Base-by-base conservation (phyloP, 2,888 invertebrate genomes). In the Catocala nupta region DNA sequence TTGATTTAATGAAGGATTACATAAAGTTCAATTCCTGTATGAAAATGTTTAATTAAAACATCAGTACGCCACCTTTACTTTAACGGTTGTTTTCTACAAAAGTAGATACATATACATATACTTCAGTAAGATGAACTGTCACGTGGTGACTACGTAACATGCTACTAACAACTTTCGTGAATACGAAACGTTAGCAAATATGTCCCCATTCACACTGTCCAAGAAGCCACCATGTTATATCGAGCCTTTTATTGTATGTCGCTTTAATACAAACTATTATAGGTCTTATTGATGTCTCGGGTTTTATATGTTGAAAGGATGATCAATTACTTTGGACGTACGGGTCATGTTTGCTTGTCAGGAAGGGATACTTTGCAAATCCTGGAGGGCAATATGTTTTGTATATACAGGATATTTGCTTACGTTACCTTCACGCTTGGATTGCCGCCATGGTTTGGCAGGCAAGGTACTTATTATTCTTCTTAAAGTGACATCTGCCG, bases 61-160 rank as follows among this genome's bases (percentile, higher is more conserved):
- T 25, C 25, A 25, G 25, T 25, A 25, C 25, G 25, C 25, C 25
- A 3, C 25, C 25, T 1, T 25, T 25, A 25, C 25, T 1, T 25
- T 25, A 25, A 25, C 25, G 25, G 1, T 25, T 25, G 4, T 3
- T 25, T 25, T 25, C 25, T 25, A 3, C 25, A 25, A 25, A 25
- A 25, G 25, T 25, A 25, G 25, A 25, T 25, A 25, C 25, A 25
- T 25, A 25, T 16, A 16, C 2, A 3, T 25, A 25, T 25, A 25
- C 25, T 25, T 25, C 36, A 7, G 36, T 39, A 9, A 9, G 8
- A 8, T 39, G 36, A 25, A 11, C 5, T 48, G 11, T 33, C 54
- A 54, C 49, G 59, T 59, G 33, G 16, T n/a, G 43, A 39, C 47
- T 12, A 59, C 47, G 53, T 47, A 53, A n/a, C 16, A 59, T 12